Evolutionary conservation across 2,113 vertebrate genomes (phyloP), one percentile per base, ranked within the genome.

Genomic region (Mesembrinibis cayennensis): DNA sequence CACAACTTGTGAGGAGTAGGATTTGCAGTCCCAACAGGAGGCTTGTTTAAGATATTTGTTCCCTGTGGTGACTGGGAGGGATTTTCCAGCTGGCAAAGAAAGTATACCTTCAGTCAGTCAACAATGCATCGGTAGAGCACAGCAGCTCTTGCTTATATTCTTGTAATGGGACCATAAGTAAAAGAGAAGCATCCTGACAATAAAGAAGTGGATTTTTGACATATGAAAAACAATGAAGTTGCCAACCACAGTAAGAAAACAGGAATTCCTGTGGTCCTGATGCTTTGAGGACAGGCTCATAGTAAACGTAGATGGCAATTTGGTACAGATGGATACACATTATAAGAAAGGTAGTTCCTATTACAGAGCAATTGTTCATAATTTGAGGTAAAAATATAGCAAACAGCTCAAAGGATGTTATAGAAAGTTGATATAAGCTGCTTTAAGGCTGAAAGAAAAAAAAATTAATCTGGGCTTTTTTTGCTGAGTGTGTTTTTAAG

Each of bases 81-180:
- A 34, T 63, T 70, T 65, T 65, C 67, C 16, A 47, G 16, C 38
- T 70, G n/a, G 56, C 30, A 59, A 21, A 73, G 66, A 19, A 27
- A 67, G 23, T 19, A 10, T 34, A 32, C 40, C 36, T 78, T 66
- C n/a, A 50, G 23, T 53, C 19, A 56, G 47, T 55, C 40, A 49
- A 36, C 52, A 59, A 5, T 36, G 34, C 14, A 11, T 32, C 0
- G 0, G 23, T 23, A 27, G 20, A 40, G 29, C 55, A 45, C 34
- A 36, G 44, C 34, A 42, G 29, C 70, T 58, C 44, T 58, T 63
- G 36, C 49, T 81, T 82, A 19, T 30, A 40, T 38, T 40, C 10
- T 58, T 9, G 11, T 52, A 50, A 42, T 66, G 20, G 42, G 34
- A 63, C 36, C 18, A 34, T n/a, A 29, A 65, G 34, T 65, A 66